These are phyloP conservation scores for Koerneria pararmatus DNA, from an alignment of 2,888 invertebrate species.

Conservation along the genomic window DNA sequence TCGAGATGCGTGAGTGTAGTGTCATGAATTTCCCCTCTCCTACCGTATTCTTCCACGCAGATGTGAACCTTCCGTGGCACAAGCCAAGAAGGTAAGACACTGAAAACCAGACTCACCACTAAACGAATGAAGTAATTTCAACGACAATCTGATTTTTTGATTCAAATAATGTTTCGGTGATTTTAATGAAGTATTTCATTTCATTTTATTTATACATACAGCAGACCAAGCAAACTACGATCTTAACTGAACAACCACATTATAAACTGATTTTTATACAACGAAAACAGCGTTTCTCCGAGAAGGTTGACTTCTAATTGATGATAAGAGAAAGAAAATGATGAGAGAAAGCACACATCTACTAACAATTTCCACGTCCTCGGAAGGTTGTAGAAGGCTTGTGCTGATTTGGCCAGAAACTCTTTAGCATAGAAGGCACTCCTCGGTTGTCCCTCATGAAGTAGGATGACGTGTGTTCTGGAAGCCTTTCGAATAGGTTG, in stretches of 20 bases:
- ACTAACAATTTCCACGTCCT: conserved; percentile 1
- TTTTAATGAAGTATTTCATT: no score
- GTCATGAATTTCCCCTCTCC: conserved; percentile 17
- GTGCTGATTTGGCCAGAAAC: conserved; percentile 8
- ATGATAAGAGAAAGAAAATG: background rate
- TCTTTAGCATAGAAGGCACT: conserved; percentile 22
- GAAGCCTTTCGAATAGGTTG: no score
- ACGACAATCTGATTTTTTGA: no score
- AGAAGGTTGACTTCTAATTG: no score
- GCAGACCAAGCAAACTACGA: no score
- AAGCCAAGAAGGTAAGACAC: conserved; percentile 14
- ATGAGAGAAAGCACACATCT: background rate
- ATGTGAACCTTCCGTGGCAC: conserved; percentile 13
- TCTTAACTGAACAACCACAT: no score
- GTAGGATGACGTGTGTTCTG: conserved; percentile 13
- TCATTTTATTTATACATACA: no score
- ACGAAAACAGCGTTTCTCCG: no score
- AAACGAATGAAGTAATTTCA: no score
- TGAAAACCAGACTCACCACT: no score
- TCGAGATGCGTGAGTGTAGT: background rate
- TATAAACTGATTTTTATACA: no score
- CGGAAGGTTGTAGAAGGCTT: conserved; percentile 17
- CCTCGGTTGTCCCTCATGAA: conserved; percentile 20
- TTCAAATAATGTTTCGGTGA: no score
- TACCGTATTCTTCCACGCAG: conserved; percentile 23